Evolutionary conservation across 2,113 vertebrate genomes (phyloP).

Genomic region (Collichthys lucidus): DNA sequence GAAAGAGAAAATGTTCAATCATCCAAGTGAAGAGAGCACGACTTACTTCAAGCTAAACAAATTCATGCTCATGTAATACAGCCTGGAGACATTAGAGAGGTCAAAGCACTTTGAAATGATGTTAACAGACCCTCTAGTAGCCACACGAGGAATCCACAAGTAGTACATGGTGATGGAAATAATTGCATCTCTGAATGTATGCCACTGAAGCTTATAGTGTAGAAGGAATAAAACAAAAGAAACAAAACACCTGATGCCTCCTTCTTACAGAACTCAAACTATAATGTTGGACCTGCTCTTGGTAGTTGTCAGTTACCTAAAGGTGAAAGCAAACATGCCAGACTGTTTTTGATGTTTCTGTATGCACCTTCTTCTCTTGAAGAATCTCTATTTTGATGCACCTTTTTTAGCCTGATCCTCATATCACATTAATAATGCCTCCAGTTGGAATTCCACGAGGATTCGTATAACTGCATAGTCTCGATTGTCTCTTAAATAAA

Average conservation of each 20-base stretch:
- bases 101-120: not conserved
- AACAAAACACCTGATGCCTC: not conserved
- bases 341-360: not conserved
- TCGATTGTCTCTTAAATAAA: not conserved
- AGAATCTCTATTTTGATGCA: not conserved
- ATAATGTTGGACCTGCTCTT: not conserved
- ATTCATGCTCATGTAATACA: not conserved
- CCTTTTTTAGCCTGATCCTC: not conserved
- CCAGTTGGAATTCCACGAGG: not conserved
- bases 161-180: too few species aligned
- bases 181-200: not conserved
- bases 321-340: not conserved
- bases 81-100: not conserved
- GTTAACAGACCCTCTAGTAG: slow-evolving; percentile 32
- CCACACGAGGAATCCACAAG: not conserved
- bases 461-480: not conserved
- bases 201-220: not conserved
- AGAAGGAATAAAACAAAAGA: not conserved
- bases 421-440: not conserved
- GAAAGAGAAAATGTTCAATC: not conserved
- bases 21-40: not conserved
- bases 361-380: not conserved
- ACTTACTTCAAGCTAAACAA: not conserved
- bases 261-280: not conserved
- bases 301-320: not conserved